phyloP scores from a whole-genome alignment of 2,888 invertebrate genomes.

The Meandrusa payeni region DNA sequence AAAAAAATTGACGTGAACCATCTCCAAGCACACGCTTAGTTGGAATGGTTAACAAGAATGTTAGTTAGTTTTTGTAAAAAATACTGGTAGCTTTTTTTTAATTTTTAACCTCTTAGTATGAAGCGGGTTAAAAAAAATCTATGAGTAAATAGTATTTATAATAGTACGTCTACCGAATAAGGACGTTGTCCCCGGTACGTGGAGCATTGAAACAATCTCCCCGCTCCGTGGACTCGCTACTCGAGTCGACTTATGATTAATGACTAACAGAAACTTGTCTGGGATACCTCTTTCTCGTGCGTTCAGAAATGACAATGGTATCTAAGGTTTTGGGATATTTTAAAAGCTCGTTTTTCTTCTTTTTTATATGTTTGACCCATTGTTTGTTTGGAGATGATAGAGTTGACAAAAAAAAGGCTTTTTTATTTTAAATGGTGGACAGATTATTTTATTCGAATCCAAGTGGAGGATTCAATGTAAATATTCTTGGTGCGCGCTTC shows the following conservation, averaged over 20 bases:
- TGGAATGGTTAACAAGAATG: too few species aligned
- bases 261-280: slow-evolving; percentile 56
- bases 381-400: slow-evolving; percentile 24
- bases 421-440: slow-evolving; percentile 6
- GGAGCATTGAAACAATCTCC: slow-evolving; percentile 4
- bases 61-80: too few species aligned
- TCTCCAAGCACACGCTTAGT: too few species aligned
- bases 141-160: too few species aligned
- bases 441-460: slow-evolving; percentile 63
- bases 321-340: slow-evolving; percentile 49
- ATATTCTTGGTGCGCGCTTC: slow-evolving; percentile 54
- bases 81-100: too few species aligned
- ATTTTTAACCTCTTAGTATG: too few species aligned
- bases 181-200: slow-evolving; percentile 34
- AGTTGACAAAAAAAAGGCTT: slow-evolving; percentile 11
- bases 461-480: slow-evolving; percentile 65
- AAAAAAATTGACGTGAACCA: too few species aligned
- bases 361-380: slow-evolving; percentile 25
- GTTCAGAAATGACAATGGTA: slow-evolving; percentile 60
- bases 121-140: too few species aligned
- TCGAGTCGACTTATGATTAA: slow-evolving; percentile 69
- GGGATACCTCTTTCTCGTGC: slow-evolving; percentile 58
- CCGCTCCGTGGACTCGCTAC: slow-evolving; percentile 42
- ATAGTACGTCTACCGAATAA: slow-evolving; percentile 41
- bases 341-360: slow-evolving; percentile 43